Conservation (phyloP, 64 coral and sea anemone genomes). For the Stichodactyla helianthus region DNA sequence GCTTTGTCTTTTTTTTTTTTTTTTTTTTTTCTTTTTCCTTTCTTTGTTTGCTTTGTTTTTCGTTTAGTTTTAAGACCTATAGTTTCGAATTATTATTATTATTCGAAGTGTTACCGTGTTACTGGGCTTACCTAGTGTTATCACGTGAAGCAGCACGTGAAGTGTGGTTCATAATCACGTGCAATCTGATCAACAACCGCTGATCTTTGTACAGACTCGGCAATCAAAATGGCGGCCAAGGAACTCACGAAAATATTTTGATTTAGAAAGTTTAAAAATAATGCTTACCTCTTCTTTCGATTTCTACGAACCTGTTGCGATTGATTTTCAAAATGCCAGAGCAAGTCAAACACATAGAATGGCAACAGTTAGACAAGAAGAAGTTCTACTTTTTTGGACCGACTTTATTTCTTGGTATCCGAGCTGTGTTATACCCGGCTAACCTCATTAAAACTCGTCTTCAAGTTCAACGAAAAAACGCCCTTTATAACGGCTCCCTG, state of each 20-base stretch:
- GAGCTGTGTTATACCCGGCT: constrained; percentile 77
- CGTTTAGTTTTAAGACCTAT: too few relatives aligned
- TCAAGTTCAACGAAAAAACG: constrained; percentile 91
- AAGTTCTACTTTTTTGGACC: constrained; percentile 97
- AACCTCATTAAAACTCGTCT: constrained; percentile 93
- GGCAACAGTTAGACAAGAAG: constrained; percentile 89
- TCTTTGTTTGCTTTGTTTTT: too few relatives aligned
- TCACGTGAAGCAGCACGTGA: neutral
- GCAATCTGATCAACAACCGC: neutral
- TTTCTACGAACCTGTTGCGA: neutral
- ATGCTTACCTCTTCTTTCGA: neutral
- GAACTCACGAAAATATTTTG: neutral
- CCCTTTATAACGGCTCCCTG: constrained; percentile 89
- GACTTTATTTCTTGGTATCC: constrained; percentile 87
- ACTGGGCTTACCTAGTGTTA: neutral
- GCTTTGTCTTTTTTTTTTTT: too few relatives aligned
- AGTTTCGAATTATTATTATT: too few relatives aligned
- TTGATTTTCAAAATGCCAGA: constrained; percentile 65
- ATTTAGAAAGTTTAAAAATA: neutral
- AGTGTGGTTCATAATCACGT: neutral
- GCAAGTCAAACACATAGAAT: constrained; percentile 90
- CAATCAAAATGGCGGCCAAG: neutral
- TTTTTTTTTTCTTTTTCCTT: too few relatives aligned
- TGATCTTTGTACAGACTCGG: neutral
- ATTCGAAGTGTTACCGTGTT: too few relatives aligned